Base-by-base conservation (phyloP, 2,797 vertebrate species). In the Centroberyx gerrardi region DNA sequence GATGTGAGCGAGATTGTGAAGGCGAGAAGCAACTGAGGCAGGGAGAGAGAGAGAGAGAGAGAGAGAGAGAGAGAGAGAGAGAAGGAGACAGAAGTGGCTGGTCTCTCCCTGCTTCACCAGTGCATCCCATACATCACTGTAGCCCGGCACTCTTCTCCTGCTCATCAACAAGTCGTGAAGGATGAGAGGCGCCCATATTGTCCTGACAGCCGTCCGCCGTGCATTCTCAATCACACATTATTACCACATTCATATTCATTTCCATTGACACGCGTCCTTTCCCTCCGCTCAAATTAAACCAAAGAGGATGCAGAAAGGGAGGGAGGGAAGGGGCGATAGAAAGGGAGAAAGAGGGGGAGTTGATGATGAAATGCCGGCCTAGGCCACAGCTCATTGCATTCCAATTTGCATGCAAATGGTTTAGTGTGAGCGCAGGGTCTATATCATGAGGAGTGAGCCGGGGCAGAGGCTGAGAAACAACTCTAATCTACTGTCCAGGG, bases 321-420 rank as follows among this genome's bases (percentile, higher is more conserved):
- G 86, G 83, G 87, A 64, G 87, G 85, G 58, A 62, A 36, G 72
- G 87, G 69, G 60, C 49, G 78, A 36, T 1, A 55, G 71, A 38
- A 83, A 62, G 51, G 63, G 53, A 63, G 74, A 54, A 10, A 59
- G 49, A 46, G 80, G 77, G 88, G 85, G 68, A 53, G 74, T 85
- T 96, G 96, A 96, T 97, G 97, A 97, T 97, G 97, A 99, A 99
- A 97, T 98, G 97, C 96, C 94, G 96, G 97, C 85, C 95, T 93
- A 95, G 97, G 96, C 97, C 96, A 98, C 97, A 99, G 97, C 97
- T 98, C 98, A 98, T 97, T 98, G 97, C 97, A 96, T 99, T 99
- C 97, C 97, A 99, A 99, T 99, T 99, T 99, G 97, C 97, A 99
- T 99, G 98, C 97, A 99, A 99, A 99, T 99, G 97, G 96, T 95